Base-by-base conservation (phyloP, 2,113 vertebrate genomes). In the Ptyas mucosa region DNA sequence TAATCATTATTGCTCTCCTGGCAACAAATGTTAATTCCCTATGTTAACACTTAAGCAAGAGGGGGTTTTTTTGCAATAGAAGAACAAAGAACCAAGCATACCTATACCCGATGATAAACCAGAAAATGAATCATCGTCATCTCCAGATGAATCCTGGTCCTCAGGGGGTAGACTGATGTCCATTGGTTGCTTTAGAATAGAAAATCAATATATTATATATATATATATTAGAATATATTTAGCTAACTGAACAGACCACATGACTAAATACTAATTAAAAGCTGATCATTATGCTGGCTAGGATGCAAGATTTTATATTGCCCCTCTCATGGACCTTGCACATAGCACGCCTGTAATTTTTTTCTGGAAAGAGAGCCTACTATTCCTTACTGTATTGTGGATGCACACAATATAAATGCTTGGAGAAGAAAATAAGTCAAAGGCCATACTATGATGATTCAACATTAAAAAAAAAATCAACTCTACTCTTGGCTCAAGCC, bases 101-200 rank as follows among this genome's bases (percentile, higher is more conserved):
- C 97, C 97, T 95, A 93, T 94, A 1, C 98, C 98, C 1, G 98
- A 69, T 69, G 64, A 69, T 69, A 69, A 98, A 51, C 98, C 98
- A 26, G 97, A 99, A 93, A 96, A 97, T 0, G 85, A 34, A 0
- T 98, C 98, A 0, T 97, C 96, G 0, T 98, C 96, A 51, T 98
- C 96, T 23, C 97, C 98, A 23, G 98, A 98, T 89, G 97, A 97
- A 39, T 98, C 98, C 5, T 97, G 95, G 57, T 99, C 98, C 93
- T 98, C 98, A 24, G 97, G 97, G 61, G 95, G 95, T 89, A 93
- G 39, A 26, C 97, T 97, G 21, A 95, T 92, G 86, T 97, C 95
- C 93, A 97, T 94, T 26, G 88, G 92, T 96, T 98, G 96, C 97
- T 98, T 96, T 89, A 93, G 96, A 96, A 54, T 92, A 85, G 93